phyloP scores from a whole-genome alignment of 2,797 vertebrate species.

The Tenualosa ilisha region DNA sequence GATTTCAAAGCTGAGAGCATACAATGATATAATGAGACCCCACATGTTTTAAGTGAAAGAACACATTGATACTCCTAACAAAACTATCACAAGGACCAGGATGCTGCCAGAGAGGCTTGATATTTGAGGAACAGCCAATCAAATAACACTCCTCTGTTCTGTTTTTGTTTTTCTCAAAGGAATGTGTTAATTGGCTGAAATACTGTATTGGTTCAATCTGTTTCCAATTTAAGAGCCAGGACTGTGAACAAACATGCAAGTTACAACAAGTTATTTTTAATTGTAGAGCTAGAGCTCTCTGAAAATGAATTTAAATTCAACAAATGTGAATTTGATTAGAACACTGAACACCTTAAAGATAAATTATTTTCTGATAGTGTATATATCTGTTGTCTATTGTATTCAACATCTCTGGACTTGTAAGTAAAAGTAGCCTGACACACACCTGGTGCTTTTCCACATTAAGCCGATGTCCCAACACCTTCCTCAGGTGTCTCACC shows the following conservation, averaged over 20 bases:
- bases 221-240: background rate
- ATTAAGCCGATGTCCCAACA: slow-evolving; percentile 90
- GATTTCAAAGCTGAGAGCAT: background rate
- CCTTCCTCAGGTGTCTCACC: slow-evolving; percentile 89
- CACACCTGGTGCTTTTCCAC: slow-evolving; percentile 88
- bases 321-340: background rate
- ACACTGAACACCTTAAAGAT: background rate
- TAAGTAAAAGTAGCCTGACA: background rate
- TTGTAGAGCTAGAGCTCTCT: too few relatives aligned
- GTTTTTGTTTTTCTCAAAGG: background rate
- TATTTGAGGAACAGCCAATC: background rate
- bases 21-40: background rate
- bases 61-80: background rate
- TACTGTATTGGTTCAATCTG: background rate
- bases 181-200: background rate
- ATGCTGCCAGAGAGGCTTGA: background rate
- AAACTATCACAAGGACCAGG: background rate
- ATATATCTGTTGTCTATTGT: too few relatives aligned
- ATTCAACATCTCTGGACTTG: too few relatives aligned
- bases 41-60: background rate
- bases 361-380: background rate
- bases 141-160: background rate
- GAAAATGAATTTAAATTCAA: too few relatives aligned
- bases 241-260: background rate
- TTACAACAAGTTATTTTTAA: too few relatives aligned